Percentiles rank a stretch among this genome's conserved stretches.
phyloP scores from a whole-genome alignment of 2,797 vertebrate species.

The Periophthalmus magnuspinnatus region DNA sequence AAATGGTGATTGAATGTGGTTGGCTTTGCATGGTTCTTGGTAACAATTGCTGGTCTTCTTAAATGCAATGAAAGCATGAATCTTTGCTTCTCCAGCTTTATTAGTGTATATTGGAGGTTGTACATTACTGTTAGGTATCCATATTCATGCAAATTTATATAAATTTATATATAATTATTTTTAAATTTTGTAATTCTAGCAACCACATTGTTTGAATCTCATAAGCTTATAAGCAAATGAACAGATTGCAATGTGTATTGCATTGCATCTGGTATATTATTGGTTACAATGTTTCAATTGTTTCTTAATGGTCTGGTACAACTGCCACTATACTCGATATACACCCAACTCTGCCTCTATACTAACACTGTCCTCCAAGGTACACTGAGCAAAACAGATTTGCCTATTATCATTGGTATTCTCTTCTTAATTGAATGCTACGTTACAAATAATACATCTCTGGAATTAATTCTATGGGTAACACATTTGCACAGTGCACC shows the following conservation, averaged over 20 bases:
- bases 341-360: slow-evolving; percentile 17
- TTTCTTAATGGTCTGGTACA: slow-evolving; percentile 27
- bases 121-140: slow-evolving; percentile 20
- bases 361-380: slow-evolving; percentile 60
- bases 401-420: neutral
- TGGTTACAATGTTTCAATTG: neutral
- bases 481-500: slow-evolving; percentile 60
- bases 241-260: neutral
- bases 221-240: neutral
- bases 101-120: slow-evolving; percentile 56
- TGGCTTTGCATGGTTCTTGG: slow-evolving; percentile 62
- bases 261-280: neutral
- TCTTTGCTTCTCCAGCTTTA: slow-evolving; percentile 72
- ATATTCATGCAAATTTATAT: neutral
- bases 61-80: slow-evolving; percentile 84
- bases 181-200: neutral
- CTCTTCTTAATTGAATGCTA: neutral
- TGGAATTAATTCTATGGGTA: neutral
- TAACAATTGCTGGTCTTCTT: slow-evolving; percentile 69
- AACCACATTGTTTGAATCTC: neutral
- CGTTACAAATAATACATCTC: neutral
- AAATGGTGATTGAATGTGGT: neutral
- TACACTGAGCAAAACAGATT: slow-evolving; percentile 55
- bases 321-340: slow-evolving; percentile 38
- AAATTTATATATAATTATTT: neutral